Percentiles rank a stretch among this genome's conserved stretches.
These are phyloP conservation scores for Dasypus novemcinctus DNA, from an alignment of 2,113 vertebrate species.

Conservation along the genomic window DNA sequence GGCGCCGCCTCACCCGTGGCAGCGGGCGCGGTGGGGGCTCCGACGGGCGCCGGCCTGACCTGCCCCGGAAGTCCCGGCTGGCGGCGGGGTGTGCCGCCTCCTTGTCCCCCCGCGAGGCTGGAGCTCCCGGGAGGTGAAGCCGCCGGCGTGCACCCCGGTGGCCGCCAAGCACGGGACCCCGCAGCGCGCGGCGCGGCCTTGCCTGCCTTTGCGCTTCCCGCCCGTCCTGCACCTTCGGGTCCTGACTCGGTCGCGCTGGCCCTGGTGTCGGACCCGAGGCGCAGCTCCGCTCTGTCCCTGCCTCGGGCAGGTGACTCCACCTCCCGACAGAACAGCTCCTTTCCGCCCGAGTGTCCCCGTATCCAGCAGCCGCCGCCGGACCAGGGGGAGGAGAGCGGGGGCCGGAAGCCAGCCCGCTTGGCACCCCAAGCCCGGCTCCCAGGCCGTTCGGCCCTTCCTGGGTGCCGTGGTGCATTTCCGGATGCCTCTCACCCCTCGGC, in stretches of 20 bases:
- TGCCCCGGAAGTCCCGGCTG: neutral
- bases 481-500: neutral
- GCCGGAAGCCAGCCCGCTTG: neutral
- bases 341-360: neutral
- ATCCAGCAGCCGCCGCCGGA: neutral
- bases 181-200: rapidly evolving
- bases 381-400: neutral
- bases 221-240: neutral
- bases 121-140: neutral
- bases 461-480: neutral
- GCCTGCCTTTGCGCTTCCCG: too few species aligned
- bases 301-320: neutral
- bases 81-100: neutral
- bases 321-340: neutral
- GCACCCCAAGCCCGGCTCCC: neutral
- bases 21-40: neutral
- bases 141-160: too few species aligned
- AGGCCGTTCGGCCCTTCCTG: neutral
- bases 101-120: neutral
- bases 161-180: neutral
- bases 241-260: neutral
- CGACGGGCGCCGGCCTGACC: neutral
- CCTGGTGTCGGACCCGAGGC: neutral
- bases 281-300: neutral
- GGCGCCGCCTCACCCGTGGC: slow-evolving; percentile 35